Percentiles rank a stretch among this genome's conserved stretches.
Evolutionary conservation across 2,113 vertebrate species (phyloP).

Genomic region (Accipiter cooperii): DNA sequence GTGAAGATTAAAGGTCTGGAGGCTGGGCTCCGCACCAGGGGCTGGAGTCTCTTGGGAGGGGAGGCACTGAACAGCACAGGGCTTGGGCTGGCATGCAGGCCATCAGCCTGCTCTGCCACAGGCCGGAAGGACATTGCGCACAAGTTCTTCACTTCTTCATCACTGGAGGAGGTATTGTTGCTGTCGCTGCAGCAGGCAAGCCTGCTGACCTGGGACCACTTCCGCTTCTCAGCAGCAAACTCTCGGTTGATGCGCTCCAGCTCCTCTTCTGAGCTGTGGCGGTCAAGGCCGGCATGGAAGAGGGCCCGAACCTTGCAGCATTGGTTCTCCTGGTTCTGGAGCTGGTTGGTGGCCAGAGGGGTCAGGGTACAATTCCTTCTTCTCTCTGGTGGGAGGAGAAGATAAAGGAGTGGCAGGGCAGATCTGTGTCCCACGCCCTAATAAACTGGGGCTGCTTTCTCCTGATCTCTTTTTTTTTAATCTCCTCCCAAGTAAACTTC

Average conservation of each 20-base stretch:
- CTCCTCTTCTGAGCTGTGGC: constrained; percentile 88
- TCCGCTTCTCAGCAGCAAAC: constrained; percentile 74
- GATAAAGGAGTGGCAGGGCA: not conserved
- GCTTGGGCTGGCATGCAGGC: constrained; percentile 73
- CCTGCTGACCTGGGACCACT: constrained; percentile 77
- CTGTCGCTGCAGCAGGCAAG: constrained; percentile 62
- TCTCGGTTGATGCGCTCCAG: constrained; percentile 83
- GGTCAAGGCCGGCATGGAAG: constrained; percentile 81
- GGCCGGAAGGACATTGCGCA: constrained; percentile 66
- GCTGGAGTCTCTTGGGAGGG: constrained; percentile 83
- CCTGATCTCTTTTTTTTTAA: not conserved
- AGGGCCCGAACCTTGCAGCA: constrained; percentile 79
- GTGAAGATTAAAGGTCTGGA: constrained; percentile 78
- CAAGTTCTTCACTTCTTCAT: constrained; percentile 88
- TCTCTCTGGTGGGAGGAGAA: constrained; percentile 71
- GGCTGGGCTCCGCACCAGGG: constrained; percentile 70
- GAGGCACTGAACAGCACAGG: constrained; percentile 88
- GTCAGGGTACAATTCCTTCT: constrained; percentile 81
- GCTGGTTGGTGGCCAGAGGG: constrained; percentile 85
- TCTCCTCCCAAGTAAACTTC: not conserved
- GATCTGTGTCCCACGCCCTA: not conserved
- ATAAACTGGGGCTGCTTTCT: not conserved
- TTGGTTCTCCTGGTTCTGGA: constrained; percentile 84
- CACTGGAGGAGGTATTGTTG: constrained; percentile 84
- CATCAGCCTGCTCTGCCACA: constrained; percentile 19